Evolutionary conservation across 1,140 invertebrate genomes (phyloP).

Genomic region (Choristoneura fumiferana): DNA sequence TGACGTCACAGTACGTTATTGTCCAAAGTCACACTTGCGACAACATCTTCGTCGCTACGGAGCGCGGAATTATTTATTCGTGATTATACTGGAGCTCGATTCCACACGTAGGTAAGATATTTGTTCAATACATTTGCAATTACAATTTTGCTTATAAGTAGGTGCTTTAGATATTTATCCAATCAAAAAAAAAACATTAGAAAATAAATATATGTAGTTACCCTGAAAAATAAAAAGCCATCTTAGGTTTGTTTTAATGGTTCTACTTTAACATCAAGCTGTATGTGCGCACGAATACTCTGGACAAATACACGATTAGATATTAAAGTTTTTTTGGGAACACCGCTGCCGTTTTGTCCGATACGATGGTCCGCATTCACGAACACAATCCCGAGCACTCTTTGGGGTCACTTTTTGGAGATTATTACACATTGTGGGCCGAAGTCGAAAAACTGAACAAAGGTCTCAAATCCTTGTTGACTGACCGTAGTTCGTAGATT

Average conservation of each 20-base stretch:
- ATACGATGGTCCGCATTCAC: slow-evolving; percentile 42
- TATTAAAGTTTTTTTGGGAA: slow-evolving; percentile 47
- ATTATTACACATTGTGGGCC: slow-evolving; percentile 64
- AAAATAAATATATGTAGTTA: no score
- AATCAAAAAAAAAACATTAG: no score
- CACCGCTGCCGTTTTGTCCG: slow-evolving; percentile 31
- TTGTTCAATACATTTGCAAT: no score
- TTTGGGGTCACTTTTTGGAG: slow-evolving; percentile 77
- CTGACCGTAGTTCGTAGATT: slow-evolving; percentile 49
- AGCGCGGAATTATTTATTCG: no score
- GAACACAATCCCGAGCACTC: slow-evolving; percentile 51
- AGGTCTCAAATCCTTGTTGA: slow-evolving; percentile 57
- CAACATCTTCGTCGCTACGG: no score
- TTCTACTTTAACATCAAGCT: slow-evolving; percentile 33
- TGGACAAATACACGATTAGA: slow-evolving; percentile 53
- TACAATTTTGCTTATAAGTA: no score
- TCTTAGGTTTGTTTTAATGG: no score
- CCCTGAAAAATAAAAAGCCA: no score
- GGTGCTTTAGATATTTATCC: no score
- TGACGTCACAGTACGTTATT: background rate
- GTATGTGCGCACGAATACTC: slow-evolving; percentile 44
- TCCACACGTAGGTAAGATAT: no score
- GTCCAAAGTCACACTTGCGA: background rate
- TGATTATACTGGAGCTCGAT: no score
- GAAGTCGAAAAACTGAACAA: slow-evolving; percentile 65